phyloP scores from a whole-genome alignment of 2,113 vertebrate species.

The Cnemophilus loriae region DNA sequence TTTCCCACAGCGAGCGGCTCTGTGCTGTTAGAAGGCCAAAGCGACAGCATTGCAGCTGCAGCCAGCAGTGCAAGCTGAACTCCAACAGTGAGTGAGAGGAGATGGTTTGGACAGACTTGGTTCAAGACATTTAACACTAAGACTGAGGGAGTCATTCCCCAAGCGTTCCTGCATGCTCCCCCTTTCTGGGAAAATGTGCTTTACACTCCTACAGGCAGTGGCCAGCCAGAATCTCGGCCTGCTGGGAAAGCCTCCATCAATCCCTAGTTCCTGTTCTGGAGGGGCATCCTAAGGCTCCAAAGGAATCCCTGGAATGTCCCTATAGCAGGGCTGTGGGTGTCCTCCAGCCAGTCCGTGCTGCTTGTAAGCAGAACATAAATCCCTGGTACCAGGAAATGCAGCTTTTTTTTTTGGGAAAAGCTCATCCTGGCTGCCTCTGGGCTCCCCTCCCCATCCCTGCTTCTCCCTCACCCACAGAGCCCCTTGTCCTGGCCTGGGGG shows the following conservation, averaged over 20 bases:
- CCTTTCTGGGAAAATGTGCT: not conserved
- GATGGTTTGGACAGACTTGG: not conserved
- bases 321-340: accelerated
- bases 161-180: not conserved
- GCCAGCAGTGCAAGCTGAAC: not conserved
- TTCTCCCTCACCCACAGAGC: not conserved
- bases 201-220: not conserved
- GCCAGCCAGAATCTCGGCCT: not conserved
- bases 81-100: not conserved
- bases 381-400: not conserved
- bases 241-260: not conserved
- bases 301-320: not conserved
- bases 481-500: not conserved
- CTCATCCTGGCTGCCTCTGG: not conserved
- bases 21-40: not conserved
- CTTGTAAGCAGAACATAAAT: not conserved
- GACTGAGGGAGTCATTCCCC: not conserved
- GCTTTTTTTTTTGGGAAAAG: not conserved
- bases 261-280: not conserved
- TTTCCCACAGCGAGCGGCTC: not conserved
- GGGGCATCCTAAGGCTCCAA: not conserved
- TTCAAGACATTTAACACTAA: not conserved
- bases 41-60: not conserved
- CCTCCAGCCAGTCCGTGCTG: not conserved
- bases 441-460: not conserved